Percentiles rank a stretch among this genome's conserved stretches.
These are phyloP conservation scores for Aricia agestis DNA, from an alignment of 1,140 invertebrate species.

Conservation along the genomic window DNA sequence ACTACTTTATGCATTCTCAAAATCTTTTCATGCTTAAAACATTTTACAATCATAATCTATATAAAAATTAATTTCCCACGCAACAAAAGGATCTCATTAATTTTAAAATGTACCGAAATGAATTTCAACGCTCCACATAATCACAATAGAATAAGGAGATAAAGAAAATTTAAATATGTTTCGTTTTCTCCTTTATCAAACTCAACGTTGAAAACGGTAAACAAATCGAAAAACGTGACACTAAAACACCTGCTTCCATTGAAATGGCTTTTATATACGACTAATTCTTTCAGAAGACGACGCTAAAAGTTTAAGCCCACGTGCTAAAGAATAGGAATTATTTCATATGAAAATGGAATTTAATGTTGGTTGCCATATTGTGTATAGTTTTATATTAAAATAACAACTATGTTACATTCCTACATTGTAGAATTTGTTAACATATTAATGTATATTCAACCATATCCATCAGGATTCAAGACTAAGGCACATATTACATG, in stretches of 20 bases:
- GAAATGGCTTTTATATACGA: neutral
- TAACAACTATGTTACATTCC: too few relatives aligned
- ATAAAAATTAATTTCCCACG: neutral
- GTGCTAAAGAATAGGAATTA: neutral
- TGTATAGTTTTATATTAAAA: too few relatives aligned
- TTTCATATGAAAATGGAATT: too few relatives aligned
- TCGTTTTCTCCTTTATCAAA: constrained; percentile 20
- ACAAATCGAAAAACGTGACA: constrained; percentile 14
- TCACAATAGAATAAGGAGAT: constrained; percentile 24
- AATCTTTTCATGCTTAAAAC: too few relatives aligned
- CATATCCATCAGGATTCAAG: too few relatives aligned
- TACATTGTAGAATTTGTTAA: too few relatives aligned
- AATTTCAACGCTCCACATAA: constrained; percentile 10
- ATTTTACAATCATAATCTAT: too few relatives aligned
- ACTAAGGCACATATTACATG: too few relatives aligned
- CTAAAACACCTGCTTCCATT: constrained; percentile 6
- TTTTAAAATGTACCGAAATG: constrained; percentile 21
- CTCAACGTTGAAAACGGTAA: constrained; percentile 20
- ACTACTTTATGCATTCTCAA: too few relatives aligned
- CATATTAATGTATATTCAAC: too few relatives aligned
- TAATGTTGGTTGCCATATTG: too few relatives aligned
- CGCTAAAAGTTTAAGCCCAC: neutral
- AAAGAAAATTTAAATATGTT: constrained; percentile 25
- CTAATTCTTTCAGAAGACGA: neutral
- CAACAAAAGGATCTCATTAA: constrained; percentile 21